These are phyloP conservation scores for Nerophis ophidion DNA, from an alignment of 2,113 vertebrate species.

Conservation along the genomic window DNA sequence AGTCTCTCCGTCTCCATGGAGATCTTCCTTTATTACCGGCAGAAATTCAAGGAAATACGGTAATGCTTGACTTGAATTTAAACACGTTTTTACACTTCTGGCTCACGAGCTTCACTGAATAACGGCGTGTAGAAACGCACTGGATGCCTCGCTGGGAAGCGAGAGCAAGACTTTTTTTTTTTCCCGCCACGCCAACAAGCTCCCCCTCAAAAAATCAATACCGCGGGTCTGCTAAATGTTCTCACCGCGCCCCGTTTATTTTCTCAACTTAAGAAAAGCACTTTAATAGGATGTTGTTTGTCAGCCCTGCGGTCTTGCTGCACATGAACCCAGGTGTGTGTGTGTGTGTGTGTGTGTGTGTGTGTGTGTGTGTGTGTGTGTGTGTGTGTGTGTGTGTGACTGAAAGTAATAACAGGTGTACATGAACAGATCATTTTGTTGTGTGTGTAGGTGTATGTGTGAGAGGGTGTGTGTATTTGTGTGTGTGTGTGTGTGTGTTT, in stretches of 20 bases:
- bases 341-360: slow-evolving; percentile 7
- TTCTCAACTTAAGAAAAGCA: neutral
- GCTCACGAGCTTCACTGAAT: too few species aligned
- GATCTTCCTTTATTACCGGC: too few species aligned
- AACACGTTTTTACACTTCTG: too few species aligned
- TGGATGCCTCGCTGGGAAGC: too few species aligned
- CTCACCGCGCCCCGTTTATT: slow-evolving; percentile 1
- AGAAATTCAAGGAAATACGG: too few species aligned
- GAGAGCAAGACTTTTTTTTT: too few species aligned
- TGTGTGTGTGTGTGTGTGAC: slow-evolving; percentile 16
- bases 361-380: slow-evolving; percentile 9
- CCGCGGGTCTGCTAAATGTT: slow-evolving; percentile 10
- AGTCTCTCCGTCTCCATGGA: too few species aligned
- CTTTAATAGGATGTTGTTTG: slow-evolving; percentile 10
- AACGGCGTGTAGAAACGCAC: too few species aligned
- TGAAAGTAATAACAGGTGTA: too few species aligned
- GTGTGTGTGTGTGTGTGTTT: slow-evolving; percentile 7
- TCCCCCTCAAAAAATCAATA: slow-evolving; percentile 8
- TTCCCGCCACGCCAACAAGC: too few species aligned
- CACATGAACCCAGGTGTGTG: slow-evolving; percentile 41
- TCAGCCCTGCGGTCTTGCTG: slow-evolving; percentile 15
- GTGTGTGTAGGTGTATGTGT: slow-evolving; percentile 12
- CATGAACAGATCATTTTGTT: too few species aligned
- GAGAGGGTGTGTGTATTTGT: slow-evolving; percentile 8
- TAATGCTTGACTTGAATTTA: too few species aligned